phyloP scores from a whole-genome alignment of 1,140 invertebrate species.

The Dreissena polymorpha region DNA sequence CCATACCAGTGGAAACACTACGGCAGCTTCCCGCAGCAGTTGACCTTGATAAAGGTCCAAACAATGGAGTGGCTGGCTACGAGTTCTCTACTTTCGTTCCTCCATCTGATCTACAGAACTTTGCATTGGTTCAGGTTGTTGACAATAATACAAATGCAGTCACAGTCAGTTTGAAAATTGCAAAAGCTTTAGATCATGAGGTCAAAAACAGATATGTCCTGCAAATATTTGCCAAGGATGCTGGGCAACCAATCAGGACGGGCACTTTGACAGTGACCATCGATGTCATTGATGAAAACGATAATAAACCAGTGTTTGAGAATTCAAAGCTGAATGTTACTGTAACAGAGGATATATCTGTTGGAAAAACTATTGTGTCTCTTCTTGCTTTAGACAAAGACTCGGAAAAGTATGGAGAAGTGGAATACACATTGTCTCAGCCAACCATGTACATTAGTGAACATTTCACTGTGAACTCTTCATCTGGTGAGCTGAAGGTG shows the following conservation, averaged over 20 bases:
- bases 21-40: slow-evolving; percentile 19
- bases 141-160: background rate
- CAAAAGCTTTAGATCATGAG: slow-evolving; percentile 88
- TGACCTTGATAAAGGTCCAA: slow-evolving; percentile 40
- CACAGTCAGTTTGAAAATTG: slow-evolving; percentile 27
- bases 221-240: slow-evolving; percentile 92
- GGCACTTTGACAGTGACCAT: slow-evolving; percentile 80
- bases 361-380: slow-evolving; percentile 85
- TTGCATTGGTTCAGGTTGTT: slow-evolving; percentile 10
- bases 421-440: slow-evolving; percentile 84
- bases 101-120: slow-evolving; percentile 18
- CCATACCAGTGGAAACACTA: background rate
- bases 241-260: slow-evolving; percentile 92
- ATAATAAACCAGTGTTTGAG: slow-evolving; percentile 83
- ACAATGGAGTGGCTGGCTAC: slow-evolving; percentile 35
- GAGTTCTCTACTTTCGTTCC: slow-evolving; percentile 32
- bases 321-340: slow-evolving; percentile 89
- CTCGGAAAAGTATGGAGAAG: slow-evolving; percentile 91
- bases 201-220: slow-evolving; percentile 88
- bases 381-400: slow-evolving; percentile 89
- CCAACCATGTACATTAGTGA: slow-evolving; percentile 26
- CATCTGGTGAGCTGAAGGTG: slow-evolving; percentile 33
- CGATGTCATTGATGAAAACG: slow-evolving; percentile 65
- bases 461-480: slow-evolving; percentile 36
- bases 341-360: slow-evolving; percentile 88